Conservation (phyloP, 2,113 vertebrate genomes). For the Elephas maximus region DNA sequence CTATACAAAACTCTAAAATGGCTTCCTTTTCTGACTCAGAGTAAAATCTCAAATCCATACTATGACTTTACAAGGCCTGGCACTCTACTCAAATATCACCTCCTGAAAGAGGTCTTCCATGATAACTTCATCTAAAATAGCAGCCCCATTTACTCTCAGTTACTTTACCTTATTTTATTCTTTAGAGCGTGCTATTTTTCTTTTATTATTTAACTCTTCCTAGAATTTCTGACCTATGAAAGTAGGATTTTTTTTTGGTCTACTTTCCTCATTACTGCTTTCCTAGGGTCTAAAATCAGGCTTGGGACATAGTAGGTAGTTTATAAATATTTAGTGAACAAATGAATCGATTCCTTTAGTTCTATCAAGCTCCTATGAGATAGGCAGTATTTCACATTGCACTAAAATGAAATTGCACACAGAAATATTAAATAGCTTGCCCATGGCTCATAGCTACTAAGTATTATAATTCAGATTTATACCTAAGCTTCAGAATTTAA, state of each 20-base stretch:
- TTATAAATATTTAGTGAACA: not conserved
- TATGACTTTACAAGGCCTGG: not conserved
- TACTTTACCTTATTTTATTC: not conserved
- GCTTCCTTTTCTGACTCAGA: not conserved
- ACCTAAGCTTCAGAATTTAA: not conserved
- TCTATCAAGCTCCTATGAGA: not conserved
- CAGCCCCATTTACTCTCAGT: not conserved
- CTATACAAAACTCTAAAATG: not conserved
- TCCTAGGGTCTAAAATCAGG: not conserved
- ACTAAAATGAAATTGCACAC: not conserved
- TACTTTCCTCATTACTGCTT: not conserved
- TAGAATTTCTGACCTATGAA: not conserved
- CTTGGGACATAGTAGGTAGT: not conserved
- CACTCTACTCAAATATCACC: not conserved
- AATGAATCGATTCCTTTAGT: constrained; percentile 13
- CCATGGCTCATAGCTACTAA: not conserved
- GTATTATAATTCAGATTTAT: constrained; percentile 35
- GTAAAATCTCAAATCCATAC: not conserved
- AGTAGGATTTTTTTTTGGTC: not conserved
- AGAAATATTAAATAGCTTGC: constrained; percentile 37
- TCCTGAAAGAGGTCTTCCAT: not conserved
- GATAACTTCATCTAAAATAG: not conserved
- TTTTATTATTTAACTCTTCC: not conserved
- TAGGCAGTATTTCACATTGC: not conserved
- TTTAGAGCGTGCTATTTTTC: not conserved